phyloP scores from a whole-genome alignment of 2,888 invertebrate genomes.

The Cordylochernes scorpioides region DNA sequence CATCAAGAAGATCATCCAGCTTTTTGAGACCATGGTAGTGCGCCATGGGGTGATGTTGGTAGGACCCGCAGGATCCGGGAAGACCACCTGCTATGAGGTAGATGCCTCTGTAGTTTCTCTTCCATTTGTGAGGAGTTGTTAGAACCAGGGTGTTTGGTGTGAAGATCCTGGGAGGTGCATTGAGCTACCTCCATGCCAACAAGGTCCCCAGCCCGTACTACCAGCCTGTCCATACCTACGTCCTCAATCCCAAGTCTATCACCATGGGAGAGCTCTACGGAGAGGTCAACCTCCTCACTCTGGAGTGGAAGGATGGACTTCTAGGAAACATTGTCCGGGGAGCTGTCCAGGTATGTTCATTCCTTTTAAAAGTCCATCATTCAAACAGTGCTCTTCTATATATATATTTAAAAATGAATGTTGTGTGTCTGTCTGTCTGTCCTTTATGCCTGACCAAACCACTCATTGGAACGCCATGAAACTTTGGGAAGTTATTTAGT shows the following conservation, averaged over 20 bases:
- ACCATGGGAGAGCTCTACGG: not conserved
- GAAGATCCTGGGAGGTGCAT: not conserved
- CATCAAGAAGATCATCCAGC: not conserved
- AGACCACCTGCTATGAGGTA: slow-evolving; percentile 1
- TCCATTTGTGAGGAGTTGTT: too few species aligned
- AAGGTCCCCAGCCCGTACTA: not conserved
- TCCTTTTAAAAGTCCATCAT: too few species aligned
- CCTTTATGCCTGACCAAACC: too few species aligned
- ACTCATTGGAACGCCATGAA: too few species aligned
- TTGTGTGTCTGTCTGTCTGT: too few species aligned
- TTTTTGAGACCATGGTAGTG: not conserved
- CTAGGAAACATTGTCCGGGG: not conserved
- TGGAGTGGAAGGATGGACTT: slow-evolving; percentile 1
- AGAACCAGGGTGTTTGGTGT: too few species aligned
- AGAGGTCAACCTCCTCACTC: not conserved
- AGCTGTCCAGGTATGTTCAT: not conserved
- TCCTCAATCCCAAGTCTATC: not conserved
- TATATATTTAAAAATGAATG: too few species aligned
- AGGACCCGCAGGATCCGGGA: not conserved
- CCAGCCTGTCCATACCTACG: not conserved
- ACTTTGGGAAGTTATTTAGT: too few species aligned
- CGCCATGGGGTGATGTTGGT: not conserved
- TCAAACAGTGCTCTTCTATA: too few species aligned
- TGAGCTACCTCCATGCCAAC: not conserved
- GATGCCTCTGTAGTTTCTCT: too few species aligned